Evolutionary conservation across 2,113 vertebrate genomes (phyloP), one percentile per base, ranked within the genome.

Genomic region (Stomatorhinus ivindoensis): DNA sequence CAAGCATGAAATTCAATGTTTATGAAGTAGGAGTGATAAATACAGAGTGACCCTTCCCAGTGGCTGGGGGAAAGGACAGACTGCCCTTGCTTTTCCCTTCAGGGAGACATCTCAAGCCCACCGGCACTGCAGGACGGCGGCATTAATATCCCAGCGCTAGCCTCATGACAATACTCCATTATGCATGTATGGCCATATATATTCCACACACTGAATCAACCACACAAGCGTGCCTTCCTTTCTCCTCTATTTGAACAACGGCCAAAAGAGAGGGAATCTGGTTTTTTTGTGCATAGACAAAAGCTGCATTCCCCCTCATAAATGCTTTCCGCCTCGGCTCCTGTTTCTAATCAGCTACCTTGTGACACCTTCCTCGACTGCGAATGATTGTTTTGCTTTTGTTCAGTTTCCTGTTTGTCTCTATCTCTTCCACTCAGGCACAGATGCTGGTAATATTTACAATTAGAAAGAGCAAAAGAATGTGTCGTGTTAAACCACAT

Each of bases 201-300:
- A 95, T 95, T 94, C 93, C 94, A 95, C 94, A 95, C 95, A 93
- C 95, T 94, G 94, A 95, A 93, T 94, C 95, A 94, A 94, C 95
- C 95, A 31, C 95, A 31, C 94, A 95, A 94, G 94, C 87, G 91
- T 90, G 89, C 89, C 92, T 69, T 92, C 90, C 91, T 93, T 87
- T 94, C 93, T 89, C 93, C 93, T 94, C 94, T 91, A 92, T 90
- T 94, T 94, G 94, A 95, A 94, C 92, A 91, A 80, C 84, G 91
- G 93, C 93, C 94, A 90, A 17, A 6, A 87, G 61, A 89, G 39
- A 51, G 27, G 95, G 92, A 90, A 93, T 93, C 91, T 93, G 92
- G 92, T 89, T 92, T 84, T 55, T 47, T 55, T 90, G 91, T 88
- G 86, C 88, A 91, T 91, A 93, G 91, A 92, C 87, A 80, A 91